Base-by-base conservation (phyloP, 2,888 invertebrate genomes). In the Eumerus sabulonum region DNA sequence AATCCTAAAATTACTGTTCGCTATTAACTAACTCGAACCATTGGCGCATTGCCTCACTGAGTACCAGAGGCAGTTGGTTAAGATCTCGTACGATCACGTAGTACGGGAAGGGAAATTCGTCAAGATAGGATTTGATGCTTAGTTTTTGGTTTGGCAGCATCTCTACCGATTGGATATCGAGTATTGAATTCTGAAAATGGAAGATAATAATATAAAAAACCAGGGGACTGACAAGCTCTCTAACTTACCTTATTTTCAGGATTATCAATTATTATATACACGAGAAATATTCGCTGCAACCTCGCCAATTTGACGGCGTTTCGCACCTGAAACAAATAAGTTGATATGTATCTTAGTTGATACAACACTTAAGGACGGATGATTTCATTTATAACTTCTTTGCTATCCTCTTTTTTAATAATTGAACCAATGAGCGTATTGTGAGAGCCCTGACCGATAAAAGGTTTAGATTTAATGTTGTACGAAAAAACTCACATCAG, bases 41-140 rank as follows among this genome's bases (percentile, higher is more conserved):
- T 87, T 99, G 99, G 70, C 98, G 90, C 76, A 99, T 91, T 0
- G 99, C 98, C 88, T 99, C 98, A 84, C 98, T 96, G 27, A 99
- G 90, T 1, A 98, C 96, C 38, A 92, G 91, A 0, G 99, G 99
- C 71, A 99, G 90, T 19, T 94, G 93, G 77, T 93, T 93, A 84
- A 98, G 93, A 86, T 99, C 97, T 71, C 96, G 90, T 27, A 99
- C 91, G 84, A 99, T 95, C 54, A 99, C 92, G 88, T 99, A 99
- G 90, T 97, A 99, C 0, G 98, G 98, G 89, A 99, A 99, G 0
- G 99, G 99, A 89, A 99, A 99, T 53, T 92, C 92, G 85, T 98
- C 98, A 91, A 99, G 93, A 87, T 99, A 99, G 0, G 94, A 93
- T 83, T 92, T 92, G 84, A 97, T 94, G 51, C 91, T 86, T 1